phyloP scores from a whole-genome alignment of 2,113 vertebrate genomes.

The Mustela lutreola region DNA sequence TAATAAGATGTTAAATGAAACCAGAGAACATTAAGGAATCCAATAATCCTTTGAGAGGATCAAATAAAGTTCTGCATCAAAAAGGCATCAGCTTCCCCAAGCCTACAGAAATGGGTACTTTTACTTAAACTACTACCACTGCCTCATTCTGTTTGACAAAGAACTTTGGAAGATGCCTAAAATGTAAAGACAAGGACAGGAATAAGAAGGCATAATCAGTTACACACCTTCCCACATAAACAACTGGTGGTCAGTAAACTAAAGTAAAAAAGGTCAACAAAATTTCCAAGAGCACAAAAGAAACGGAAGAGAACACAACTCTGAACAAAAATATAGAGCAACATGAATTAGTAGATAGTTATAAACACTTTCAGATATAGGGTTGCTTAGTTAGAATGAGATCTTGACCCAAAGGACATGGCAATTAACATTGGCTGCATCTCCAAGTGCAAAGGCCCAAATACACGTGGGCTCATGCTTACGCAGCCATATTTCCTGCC shows the following conservation, averaged over 20 bases:
- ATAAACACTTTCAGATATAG: not conserved
- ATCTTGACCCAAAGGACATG: not conserved
- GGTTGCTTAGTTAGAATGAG: not conserved
- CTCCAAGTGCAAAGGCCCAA: not conserved
- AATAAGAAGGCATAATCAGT: not conserved
- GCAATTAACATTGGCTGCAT: not conserved
- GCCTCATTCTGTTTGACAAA: not conserved
- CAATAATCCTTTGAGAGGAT: not conserved
- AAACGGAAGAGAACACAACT: not conserved
- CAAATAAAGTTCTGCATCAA: not conserved
- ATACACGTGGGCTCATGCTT: not conserved
- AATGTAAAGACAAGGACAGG: not conserved
- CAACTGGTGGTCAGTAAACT: not conserved
- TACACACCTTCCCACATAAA: not conserved
- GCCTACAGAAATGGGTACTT: not conserved
- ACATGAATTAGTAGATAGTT: not conserved
- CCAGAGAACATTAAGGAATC: not conserved
- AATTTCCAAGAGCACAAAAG: not conserved
- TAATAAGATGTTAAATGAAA: conserved; percentile 17
- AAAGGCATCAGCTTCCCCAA: not conserved
- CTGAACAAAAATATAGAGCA: not conserved
- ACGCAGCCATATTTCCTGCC: not conserved
- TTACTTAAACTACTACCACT: not conserved
- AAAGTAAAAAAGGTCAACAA: not conserved
- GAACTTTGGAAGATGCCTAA: not conserved